Percentiles rank a stretch among this genome's conserved stretches.
These are phyloP conservation scores for Zosterops pallidus DNA, from an alignment of 2,113 vertebrate genomes.

Conservation along the genomic window DNA sequence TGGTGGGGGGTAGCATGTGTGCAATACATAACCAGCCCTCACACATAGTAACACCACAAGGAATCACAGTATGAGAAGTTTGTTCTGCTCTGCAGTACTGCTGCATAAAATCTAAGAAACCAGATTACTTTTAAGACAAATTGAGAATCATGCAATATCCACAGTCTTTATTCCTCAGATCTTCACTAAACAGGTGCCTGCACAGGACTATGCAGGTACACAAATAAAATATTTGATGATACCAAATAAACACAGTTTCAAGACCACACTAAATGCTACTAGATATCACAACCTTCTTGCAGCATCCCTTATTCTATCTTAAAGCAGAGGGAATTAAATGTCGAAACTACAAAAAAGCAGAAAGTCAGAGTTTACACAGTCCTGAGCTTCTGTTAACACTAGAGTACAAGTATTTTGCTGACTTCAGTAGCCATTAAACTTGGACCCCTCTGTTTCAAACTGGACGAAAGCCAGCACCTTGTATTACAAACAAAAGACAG, in stretches of 20 bases:
- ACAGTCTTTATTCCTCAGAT: neutral
- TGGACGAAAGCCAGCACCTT: conserved; percentile 36
- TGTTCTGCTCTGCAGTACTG: neutral
- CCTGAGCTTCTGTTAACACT: conserved; percentile 37
- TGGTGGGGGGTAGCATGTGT: rapidly evolving
- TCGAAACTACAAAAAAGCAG: neutral
- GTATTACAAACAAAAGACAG: conserved; percentile 24
- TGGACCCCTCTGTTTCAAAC: conserved; percentile 46
- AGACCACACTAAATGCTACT: neutral
- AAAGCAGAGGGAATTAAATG: conserved; percentile 26
- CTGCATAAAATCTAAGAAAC: neutral
- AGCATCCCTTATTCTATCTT: neutral
- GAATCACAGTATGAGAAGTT: neutral
- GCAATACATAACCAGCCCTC: neutral
- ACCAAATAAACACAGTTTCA: neutral
- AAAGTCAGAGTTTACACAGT: conserved; percentile 9
- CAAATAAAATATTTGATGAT: neutral
- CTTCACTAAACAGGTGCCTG: neutral
- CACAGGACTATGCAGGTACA: neutral
- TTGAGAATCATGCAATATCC: neutral
- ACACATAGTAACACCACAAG: neutral
- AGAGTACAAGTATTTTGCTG: conserved; percentile 51
- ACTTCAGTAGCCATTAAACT: conserved; percentile 46
- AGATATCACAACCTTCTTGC: neutral
- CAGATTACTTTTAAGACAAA: neutral